A percentile compares a stretch with the other conserved stretches of the same genome.
phyloP scores from a whole-genome alignment of 2,797 vertebrate species.

The Sciaenops ocellatus region DNA sequence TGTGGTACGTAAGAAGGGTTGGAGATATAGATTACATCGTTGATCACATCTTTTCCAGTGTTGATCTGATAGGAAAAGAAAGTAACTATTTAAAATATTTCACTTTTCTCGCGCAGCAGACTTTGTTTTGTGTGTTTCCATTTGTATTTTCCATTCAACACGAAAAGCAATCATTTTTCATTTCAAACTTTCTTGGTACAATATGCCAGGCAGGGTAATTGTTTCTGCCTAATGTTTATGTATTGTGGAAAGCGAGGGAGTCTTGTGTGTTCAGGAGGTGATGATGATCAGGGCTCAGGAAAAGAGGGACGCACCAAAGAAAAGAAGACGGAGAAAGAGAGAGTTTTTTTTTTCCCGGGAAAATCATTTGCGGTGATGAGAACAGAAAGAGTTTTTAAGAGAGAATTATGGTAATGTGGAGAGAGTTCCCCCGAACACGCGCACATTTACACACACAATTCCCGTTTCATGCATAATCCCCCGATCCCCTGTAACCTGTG shows the following conservation, averaged over 20 bases:
- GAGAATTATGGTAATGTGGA: slow-evolving; percentile 62
- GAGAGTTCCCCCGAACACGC: slow-evolving; percentile 3
- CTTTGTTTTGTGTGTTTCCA: slow-evolving; percentile 31
- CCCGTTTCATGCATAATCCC: slow-evolving; percentile 53
- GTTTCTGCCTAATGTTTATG: slow-evolving; percentile 69
- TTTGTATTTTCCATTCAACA: slow-evolving; percentile 46
- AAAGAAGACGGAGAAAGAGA: slow-evolving; percentile 13
- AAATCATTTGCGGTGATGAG: slow-evolving; percentile 55
- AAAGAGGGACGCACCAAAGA: slow-evolving; percentile 34
- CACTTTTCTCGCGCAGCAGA: neutral
- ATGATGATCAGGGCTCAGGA: slow-evolving; percentile 46
- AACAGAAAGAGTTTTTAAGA: slow-evolving; percentile 61
- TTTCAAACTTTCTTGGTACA: slow-evolving; percentile 50
- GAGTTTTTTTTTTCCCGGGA: neutral
- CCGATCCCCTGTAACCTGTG: slow-evolving; percentile 53
- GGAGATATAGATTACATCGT: too few relatives aligned
- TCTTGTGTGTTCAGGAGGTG: slow-evolving; percentile 38
- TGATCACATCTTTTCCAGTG: slow-evolving; percentile 9
- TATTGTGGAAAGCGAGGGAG: slow-evolving; percentile 45
- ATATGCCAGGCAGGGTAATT: slow-evolving; percentile 63
- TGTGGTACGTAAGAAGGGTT: neutral
- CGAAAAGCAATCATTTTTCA: slow-evolving; percentile 67
- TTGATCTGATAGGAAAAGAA: slow-evolving; percentile 12
- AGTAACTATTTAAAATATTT: slow-evolving; percentile 19
- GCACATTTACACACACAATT: slow-evolving; percentile 20